Percentiles rank a stretch among this genome's conserved stretches.
Conservation (phyloP, 2,113 vertebrate genomes). For the Aphelocoma coerulescens region DNA sequence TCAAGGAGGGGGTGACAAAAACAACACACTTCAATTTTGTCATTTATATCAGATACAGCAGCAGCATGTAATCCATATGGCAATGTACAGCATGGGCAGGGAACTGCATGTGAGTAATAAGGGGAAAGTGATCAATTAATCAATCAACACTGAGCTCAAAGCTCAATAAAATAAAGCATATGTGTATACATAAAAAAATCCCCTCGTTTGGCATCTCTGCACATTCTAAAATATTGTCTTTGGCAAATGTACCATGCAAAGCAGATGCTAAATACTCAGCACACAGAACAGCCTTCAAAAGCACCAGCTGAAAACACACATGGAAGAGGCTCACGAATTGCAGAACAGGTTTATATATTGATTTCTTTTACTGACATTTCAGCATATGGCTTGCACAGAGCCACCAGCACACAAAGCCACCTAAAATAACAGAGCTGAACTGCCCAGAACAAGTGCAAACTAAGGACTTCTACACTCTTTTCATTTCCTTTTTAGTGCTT, state of each 20-base stretch:
- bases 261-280: background rate
- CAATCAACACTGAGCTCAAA: background rate
- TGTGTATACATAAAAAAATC: background rate
- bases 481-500: background rate
- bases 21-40: background rate
- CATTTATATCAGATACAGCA: background rate
- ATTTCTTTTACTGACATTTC: slow-evolving; percentile 2
- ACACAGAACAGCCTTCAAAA: background rate
- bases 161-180: slow-evolving; percentile 14
- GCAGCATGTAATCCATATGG: background rate
- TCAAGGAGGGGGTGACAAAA: background rate
- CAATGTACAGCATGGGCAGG: background rate
- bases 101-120: background rate
- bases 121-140: background rate
- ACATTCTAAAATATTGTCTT: background rate
- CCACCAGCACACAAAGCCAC: background rate
- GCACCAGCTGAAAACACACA: slow-evolving; percentile 25
- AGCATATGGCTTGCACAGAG: background rate
- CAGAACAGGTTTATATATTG: background rate
- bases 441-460: background rate
- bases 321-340: slow-evolving; percentile 3
- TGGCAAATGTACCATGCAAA: background rate
- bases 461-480: background rate
- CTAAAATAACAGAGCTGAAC: background rate
- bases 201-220: background rate